Conservation (phyloP, 1,140 invertebrate genomes). For the Colletes gigas region DNA sequence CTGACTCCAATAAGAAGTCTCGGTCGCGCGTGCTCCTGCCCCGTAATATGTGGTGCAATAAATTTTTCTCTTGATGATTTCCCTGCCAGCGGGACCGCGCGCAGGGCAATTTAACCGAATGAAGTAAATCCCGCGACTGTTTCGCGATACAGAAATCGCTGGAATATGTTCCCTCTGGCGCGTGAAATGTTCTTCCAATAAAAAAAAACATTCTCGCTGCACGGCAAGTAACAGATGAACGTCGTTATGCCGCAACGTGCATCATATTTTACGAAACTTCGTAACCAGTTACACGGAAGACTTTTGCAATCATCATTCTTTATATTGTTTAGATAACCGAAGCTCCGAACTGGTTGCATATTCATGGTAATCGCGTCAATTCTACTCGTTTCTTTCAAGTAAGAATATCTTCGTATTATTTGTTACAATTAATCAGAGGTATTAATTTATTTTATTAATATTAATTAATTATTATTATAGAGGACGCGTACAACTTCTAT, state of each 20-base stretch:
- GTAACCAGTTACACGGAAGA: not conserved
- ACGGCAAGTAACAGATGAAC: not conserved
- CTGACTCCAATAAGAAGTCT: constrained; percentile 17
- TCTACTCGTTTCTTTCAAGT: too few relatives aligned
- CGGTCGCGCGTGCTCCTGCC: too few relatives aligned
- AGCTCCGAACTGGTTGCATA: not conserved
- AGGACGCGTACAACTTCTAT: too few relatives aligned
- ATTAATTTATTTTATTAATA: too few relatives aligned
- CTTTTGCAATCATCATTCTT: too few relatives aligned
- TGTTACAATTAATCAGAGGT: too few relatives aligned
- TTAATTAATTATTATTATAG: too few relatives aligned
- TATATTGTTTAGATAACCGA: not conserved
- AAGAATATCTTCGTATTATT: too few relatives aligned
- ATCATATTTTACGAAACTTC: not conserved
- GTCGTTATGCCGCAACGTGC: not conserved
- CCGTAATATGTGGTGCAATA: constrained; percentile 22
- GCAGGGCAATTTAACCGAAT: not conserved
- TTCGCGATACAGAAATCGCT: not conserved
- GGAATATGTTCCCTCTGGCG: not conserved
- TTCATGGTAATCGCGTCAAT: too few relatives aligned
- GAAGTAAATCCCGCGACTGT: not conserved
- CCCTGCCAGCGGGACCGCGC: too few relatives aligned
- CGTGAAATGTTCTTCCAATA: not conserved
- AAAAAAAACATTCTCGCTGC: not conserved
- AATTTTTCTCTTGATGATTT: constrained; percentile 19